Conservation (phyloP, 2,888 invertebrate species). For the Hypselothyrea guttata region DNA sequence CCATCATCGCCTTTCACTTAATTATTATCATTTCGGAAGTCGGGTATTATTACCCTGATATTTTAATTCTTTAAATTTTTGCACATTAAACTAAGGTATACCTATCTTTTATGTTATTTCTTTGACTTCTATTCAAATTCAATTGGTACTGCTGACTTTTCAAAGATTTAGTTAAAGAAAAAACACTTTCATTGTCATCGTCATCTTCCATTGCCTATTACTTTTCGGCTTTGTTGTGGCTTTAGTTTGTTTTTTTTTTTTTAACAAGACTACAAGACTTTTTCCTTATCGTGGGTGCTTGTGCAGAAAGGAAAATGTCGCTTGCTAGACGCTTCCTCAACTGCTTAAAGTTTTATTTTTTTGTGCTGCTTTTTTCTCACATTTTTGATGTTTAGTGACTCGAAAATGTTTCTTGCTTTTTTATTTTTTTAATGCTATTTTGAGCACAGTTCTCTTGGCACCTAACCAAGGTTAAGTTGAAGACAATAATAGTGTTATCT, state of each 20-base stretch:
- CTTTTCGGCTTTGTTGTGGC: slow-evolving; percentile 16
- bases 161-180: slow-evolving; percentile 15
- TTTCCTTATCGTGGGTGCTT: slow-evolving; percentile 30
- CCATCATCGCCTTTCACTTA: no score
- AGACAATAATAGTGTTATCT: no score
- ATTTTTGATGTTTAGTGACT: slow-evolving; percentile 48
- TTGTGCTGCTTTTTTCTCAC: neutral
- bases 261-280: slow-evolving; percentile 9
- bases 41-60: neutral
- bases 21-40: neutral
- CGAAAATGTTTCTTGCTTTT: slow-evolving; percentile 13
- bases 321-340: slow-evolving; percentile 5
- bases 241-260: neutral
- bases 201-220: slow-evolving; percentile 24
- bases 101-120: slow-evolving; percentile 1
- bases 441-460: slow-evolving; percentile 48
- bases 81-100: slow-evolving; percentile 40
- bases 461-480: slow-evolving; percentile 58
- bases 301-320: slow-evolving; percentile 25
- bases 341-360: neutral
- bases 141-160: slow-evolving; percentile 13
- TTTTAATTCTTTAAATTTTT: slow-evolving; percentile 35
- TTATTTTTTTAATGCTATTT: slow-evolving; percentile 6
- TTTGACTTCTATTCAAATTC: slow-evolving; percentile 7
- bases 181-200: slow-evolving; percentile 37